phyloP scores from a whole-genome alignment of 2,797 vertebrate species.

The Myotis planiceps region DNA sequence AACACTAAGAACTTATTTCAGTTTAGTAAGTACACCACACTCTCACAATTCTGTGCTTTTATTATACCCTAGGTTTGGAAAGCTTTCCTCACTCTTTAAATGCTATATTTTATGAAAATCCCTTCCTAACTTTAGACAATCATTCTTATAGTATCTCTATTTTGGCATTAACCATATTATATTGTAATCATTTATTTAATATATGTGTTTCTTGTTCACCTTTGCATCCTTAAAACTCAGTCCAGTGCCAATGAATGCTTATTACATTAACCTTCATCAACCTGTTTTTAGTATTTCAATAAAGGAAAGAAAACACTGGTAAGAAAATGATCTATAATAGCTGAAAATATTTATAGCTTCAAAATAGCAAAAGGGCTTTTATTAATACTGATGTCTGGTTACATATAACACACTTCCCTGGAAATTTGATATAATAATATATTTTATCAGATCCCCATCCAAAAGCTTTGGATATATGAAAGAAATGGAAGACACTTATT shows the following conservation, averaged over 20 bases:
- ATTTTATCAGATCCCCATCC: neutral
- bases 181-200: neutral
- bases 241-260: neutral
- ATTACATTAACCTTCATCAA: conserved; percentile 3
- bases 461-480: neutral
- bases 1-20: neutral
- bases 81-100: neutral
- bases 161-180: neutral
- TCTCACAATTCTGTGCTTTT: neutral
- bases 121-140: neutral
- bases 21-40: neutral
- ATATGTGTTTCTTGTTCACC: neutral
- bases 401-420: neutral
- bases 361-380: neutral
- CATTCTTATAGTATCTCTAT: neutral
- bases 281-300: conserved; percentile 9
- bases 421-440: neutral
- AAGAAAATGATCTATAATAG: conserved; percentile 12
- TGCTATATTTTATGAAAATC: neutral
- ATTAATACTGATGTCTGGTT: neutral
- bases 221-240: neutral
- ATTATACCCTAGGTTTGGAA: neutral
- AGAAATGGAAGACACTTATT: neutral
- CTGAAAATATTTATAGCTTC: conserved; percentile 5
- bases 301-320: conserved; percentile 12